Percentiles rank a stretch among this genome's conserved stretches.
These are phyloP conservation scores for Drosophila seclusa DNA, from an alignment of 2,888 invertebrate species.

Conservation along the genomic window DNA sequence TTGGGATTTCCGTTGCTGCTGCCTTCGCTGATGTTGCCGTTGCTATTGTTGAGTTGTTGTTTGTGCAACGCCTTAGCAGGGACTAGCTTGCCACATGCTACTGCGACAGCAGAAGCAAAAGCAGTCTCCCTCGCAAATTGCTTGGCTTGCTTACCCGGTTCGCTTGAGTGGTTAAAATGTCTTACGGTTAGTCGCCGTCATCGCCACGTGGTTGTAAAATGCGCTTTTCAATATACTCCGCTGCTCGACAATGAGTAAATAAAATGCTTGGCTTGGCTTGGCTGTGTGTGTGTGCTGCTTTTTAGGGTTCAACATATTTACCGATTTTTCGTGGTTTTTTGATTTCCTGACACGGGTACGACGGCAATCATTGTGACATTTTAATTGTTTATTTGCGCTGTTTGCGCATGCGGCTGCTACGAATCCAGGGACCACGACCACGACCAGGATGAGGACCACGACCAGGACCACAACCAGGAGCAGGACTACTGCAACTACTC, in stretches of 20 bases:
- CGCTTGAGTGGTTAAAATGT: conserved; percentile 55
- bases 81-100: conserved; percentile 7
- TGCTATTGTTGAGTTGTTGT: conserved; percentile 27
- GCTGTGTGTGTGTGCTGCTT: conserved; percentile 16
- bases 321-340: conserved; percentile 77
- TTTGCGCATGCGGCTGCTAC: conserved; percentile 50
- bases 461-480: not conserved
- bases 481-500: conserved; percentile 21
- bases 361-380: conserved; percentile 81
- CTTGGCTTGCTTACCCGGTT: conserved; percentile 36
- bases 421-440: conserved; percentile 5
- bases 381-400: conserved; percentile 80
- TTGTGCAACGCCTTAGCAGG: conserved; percentile 60
- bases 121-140: conserved; percentile 35
- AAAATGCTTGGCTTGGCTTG: conserved; percentile 10
- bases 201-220: conserved; percentile 64
- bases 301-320: conserved; percentile 65
- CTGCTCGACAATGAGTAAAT: conserved; percentile 44
- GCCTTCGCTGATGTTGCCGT: conserved; percentile 11
- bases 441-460: not conserved
- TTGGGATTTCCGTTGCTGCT: conserved; percentile 68
- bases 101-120: conserved; percentile 5
- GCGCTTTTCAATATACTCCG: conserved; percentile 71
- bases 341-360: conserved; percentile 81
- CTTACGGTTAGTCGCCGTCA: conserved; percentile 52